Percentiles rank a stretch among this genome's conserved stretches.
phyloP scores from a whole-genome alignment of 2,113 vertebrate genomes.

The Thalassarche chlororhynchos region DNA sequence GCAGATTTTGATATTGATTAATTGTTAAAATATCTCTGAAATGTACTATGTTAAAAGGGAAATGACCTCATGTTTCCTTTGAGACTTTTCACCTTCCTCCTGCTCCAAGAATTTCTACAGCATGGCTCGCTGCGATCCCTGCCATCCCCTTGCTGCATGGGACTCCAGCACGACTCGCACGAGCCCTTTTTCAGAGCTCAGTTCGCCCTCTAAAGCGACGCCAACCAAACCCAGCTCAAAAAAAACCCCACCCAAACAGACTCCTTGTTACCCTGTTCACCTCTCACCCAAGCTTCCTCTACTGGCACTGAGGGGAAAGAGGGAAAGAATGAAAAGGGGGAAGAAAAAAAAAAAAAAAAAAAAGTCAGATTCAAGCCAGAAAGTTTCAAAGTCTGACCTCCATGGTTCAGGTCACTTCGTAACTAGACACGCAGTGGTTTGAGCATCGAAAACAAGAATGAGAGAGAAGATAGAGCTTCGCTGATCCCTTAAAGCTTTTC shows the following conservation, averaged over 20 bases:
- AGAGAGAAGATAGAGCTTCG: background rate
- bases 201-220: background rate
- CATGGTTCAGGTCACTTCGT: accelerated
- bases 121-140: background rate
- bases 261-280: background rate
- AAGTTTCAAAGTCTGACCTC: background rate
- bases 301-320: background rate
- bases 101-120: background rate
- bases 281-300: background rate
- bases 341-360: background rate
- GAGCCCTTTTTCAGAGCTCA: background rate
- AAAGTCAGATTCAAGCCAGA: background rate
- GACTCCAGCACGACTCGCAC: background rate
- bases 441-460: background rate
- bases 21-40: conserved; percentile 13
- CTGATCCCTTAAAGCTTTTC: background rate
- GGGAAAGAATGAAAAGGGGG: too few species aligned
- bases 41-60: background rate
- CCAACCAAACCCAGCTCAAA: background rate
- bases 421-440: background rate
- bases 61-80: conserved; percentile 12
- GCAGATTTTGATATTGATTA: conserved; percentile 31
- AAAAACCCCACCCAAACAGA: accelerated
- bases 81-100: conserved; percentile 24
- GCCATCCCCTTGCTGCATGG: background rate